Percentiles rank a stretch among this genome's conserved stretches.
These are phyloP conservation scores for Paramuricea clavata DNA, from an alignment of 92 coral and sea anemone species.

Conservation along the genomic window DNA sequence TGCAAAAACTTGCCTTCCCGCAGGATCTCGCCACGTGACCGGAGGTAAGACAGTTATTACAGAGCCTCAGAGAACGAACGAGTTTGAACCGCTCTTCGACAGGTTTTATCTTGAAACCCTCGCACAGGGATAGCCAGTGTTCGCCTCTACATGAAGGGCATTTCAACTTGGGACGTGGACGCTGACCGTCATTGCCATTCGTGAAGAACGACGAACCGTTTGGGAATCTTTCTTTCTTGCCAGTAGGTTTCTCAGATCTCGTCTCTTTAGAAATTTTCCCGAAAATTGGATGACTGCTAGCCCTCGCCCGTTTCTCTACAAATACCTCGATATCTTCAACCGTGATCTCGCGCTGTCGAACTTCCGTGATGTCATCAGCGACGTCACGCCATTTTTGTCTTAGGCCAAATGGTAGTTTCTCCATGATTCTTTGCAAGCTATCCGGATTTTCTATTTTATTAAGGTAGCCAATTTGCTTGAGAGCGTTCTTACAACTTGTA, in stretches of 20 bases:
- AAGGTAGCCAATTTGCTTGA: background rate
- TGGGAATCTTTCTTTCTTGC: background rate
- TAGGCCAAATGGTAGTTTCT: background rate
- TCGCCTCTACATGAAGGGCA: slow-evolving; percentile 49
- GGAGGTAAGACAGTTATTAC: slow-evolving; percentile 65
- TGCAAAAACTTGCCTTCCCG: slow-evolving; percentile 69
- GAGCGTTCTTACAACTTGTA: background rate
- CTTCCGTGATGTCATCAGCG: background rate
- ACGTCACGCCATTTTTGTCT: background rate
- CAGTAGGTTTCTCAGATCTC: background rate
- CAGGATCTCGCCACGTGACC: slow-evolving; percentile 66
- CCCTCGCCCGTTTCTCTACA: background rate
- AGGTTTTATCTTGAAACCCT: slow-evolving; percentile 51
- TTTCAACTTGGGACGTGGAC: slow-evolving; percentile 35
- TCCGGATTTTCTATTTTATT: slow-evolving; percentile 11
- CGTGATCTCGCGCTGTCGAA: background rate
- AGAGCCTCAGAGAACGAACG: slow-evolving; percentile 48
- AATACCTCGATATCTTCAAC: background rate
- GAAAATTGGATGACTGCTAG: slow-evolving; percentile 7
- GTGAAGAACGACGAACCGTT: background rate
- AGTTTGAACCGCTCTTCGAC: slow-evolving; percentile 61
- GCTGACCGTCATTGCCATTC: background rate
- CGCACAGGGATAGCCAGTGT: slow-evolving; percentile 76
- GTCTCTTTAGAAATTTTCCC: slow-evolving; percentile 15
- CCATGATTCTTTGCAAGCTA: background rate